These are phyloP conservation scores for Protobothrops mucrosquamatus DNA, from an alignment of 2,113 vertebrate genomes.

Conservation along the genomic window DNA sequence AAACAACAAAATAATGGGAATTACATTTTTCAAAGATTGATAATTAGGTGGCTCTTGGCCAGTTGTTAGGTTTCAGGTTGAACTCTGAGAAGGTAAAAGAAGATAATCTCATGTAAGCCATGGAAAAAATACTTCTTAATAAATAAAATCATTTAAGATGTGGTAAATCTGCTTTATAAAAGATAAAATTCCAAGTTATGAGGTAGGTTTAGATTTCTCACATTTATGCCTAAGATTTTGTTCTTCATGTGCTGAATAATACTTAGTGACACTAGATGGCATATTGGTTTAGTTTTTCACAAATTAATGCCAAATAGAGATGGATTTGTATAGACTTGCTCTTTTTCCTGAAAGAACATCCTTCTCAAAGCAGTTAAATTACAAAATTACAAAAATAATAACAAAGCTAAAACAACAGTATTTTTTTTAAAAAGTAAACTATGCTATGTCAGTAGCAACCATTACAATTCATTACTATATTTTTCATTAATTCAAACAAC, in stretches of 20 bases:
- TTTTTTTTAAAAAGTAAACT: neutral
- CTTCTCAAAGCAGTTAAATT: neutral
- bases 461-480: neutral
- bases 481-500: neutral
- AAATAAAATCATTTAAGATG: neutral
- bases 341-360: neutral
- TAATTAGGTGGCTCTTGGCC: neutral
- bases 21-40: neutral
- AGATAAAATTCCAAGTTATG: neutral
- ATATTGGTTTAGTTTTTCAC: constrained; percentile 50
- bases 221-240: neutral
- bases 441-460: neutral
- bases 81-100: neutral
- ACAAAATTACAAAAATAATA: neutral
- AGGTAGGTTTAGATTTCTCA: constrained; percentile 8
- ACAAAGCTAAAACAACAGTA: neutral
- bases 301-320: neutral
- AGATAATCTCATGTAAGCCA: too few relatives aligned
- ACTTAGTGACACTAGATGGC: constrained; percentile 57
- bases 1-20: neutral
- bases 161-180: neutral
- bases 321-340: neutral
- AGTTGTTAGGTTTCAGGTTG: neutral
- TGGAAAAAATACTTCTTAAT: neutral
- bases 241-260: constrained; percentile 23